phyloP scores from a whole-genome alignment of 2,113 vertebrate genomes.

The Sapayoa aenigma region DNA sequence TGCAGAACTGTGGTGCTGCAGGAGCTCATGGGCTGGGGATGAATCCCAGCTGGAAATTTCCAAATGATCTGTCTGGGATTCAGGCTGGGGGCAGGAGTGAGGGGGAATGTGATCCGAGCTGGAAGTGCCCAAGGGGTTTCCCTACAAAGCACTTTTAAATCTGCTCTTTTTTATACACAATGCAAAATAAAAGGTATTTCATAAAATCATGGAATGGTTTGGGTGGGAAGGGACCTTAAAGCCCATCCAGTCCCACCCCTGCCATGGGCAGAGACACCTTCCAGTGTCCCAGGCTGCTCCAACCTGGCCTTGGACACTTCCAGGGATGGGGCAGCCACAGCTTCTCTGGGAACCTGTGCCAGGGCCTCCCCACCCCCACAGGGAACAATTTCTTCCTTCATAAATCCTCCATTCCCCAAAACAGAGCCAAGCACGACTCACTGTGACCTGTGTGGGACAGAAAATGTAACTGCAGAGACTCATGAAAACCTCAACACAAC shows the following conservation, averaged over 20 bases:
- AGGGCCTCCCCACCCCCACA: not conserved
- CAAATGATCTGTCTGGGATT: rapidly evolving
- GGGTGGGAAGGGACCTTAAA: not conserved
- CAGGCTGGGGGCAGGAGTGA: rapidly evolving
- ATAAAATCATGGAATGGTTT: not conserved
- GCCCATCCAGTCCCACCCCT: not conserved
- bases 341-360: not conserved
- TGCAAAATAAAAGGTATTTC: not conserved
- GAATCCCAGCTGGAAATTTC: not conserved
- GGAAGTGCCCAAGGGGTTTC: not conserved
- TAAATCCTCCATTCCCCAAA: not conserved
- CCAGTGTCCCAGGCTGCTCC: rapidly evolving
- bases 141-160: not conserved
- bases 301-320: rapidly evolving
- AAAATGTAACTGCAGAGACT: not conserved
- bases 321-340: not conserved
- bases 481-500: not conserved
- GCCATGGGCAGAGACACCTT: not conserved
- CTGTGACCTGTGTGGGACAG: not conserved
- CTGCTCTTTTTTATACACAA: rapidly evolving
- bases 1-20: not conserved
- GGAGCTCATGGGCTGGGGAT: not conserved
- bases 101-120: rapidly evolving
- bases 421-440: rapidly evolving
- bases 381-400: not conserved